Conservation (phyloP, 2,113 vertebrate species). For the Camelus bactrianus region DNA sequence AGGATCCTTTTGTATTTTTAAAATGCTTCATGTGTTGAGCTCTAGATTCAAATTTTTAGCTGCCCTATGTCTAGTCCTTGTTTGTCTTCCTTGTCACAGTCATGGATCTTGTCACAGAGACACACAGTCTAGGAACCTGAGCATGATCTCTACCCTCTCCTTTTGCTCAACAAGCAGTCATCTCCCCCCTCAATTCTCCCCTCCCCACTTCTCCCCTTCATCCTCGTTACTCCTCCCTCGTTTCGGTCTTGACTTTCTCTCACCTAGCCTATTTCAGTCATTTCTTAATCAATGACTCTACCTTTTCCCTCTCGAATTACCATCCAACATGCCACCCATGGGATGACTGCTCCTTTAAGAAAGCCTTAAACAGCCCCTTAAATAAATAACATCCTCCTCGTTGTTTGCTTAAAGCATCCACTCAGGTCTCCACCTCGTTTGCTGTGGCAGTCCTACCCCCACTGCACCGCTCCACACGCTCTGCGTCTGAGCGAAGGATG, state of each 20-base stretch:
- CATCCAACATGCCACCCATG: neutral
- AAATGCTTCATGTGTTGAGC: neutral
- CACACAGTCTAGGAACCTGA: neutral
- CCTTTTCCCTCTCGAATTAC: neutral
- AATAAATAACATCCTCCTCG: neutral
- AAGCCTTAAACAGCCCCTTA: neutral
- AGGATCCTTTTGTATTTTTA: neutral
- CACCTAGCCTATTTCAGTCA: neutral
- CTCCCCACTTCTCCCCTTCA: neutral
- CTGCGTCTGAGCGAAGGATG: rapidly evolving
- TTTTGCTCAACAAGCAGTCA: neutral
- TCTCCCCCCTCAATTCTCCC: neutral
- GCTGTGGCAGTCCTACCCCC: neutral
- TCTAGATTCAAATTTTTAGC: neutral
- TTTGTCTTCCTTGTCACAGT: neutral
- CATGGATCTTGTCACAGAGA: neutral
- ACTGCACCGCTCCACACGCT: rapidly evolving
- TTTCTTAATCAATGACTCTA: neutral
- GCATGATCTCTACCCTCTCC: neutral
- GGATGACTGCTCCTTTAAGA: neutral
- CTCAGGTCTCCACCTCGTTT: neutral
- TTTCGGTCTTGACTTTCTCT: neutral
- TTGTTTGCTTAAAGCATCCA: neutral
- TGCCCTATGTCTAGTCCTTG: neutral
- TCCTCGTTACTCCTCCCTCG: neutral